phyloP scores from a whole-genome alignment of 2,797 vertebrate species.

The Oophaga sylvatica region DNA sequence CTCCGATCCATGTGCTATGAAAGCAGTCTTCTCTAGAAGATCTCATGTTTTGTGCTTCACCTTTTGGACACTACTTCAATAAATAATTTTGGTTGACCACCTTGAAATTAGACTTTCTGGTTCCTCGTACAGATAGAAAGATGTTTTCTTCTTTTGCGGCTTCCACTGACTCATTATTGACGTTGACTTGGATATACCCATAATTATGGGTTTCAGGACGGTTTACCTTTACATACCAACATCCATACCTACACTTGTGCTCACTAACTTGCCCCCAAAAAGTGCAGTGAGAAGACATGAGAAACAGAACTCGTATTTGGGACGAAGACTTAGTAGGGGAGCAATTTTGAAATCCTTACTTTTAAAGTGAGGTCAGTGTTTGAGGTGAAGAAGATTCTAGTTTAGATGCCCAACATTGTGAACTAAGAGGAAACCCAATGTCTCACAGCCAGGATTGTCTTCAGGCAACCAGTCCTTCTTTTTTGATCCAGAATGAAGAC shows the following conservation, averaged over 20 bases:
- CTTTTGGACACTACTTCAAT: background rate
- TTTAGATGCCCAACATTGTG: constrained; percentile 18
- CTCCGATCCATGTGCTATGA: constrained; percentile 19
- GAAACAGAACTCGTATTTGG: background rate
- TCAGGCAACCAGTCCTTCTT: background rate
- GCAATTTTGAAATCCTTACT: constrained; percentile 28
- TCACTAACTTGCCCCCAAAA: background rate
- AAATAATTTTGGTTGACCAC: constrained; percentile 24
- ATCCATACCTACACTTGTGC: background rate
- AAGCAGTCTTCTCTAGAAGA: constrained; percentile 21
- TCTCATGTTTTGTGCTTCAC: background rate
- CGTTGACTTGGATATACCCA: background rate
- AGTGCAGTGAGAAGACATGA: background rate
- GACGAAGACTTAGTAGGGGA: background rate
- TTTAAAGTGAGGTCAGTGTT: constrained; percentile 32
- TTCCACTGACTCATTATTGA: background rate
- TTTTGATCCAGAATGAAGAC: background rate
- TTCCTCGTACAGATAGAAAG: background rate
- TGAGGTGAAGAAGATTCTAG: constrained; percentile 12
- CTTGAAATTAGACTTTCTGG: constrained; percentile 4
- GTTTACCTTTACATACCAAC: background rate
- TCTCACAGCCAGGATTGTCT: background rate
- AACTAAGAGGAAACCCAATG: background rate
- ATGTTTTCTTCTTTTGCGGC: background rate
- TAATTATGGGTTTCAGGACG: background rate